phyloP scores from a whole-genome alignment of 2,888 invertebrate species.

The Pandemis cinnamomeana region DNA sequence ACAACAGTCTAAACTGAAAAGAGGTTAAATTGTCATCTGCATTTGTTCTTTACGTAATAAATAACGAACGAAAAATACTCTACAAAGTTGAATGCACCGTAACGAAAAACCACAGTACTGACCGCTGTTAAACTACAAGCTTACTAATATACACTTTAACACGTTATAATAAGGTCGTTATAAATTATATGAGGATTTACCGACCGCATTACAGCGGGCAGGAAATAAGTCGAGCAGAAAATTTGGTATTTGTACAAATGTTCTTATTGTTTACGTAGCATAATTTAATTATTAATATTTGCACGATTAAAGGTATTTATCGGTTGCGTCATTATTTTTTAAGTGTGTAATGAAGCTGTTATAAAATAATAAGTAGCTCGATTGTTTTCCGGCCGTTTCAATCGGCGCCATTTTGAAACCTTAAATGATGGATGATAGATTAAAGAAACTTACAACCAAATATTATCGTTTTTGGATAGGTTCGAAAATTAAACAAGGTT shows the following conservation, averaged over 20 bases:
- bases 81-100: constrained; percentile 24
- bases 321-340: constrained; percentile 5
- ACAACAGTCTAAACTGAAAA: not conserved
- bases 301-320: constrained; percentile 7
- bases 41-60: constrained; percentile 7
- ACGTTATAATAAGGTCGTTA: not conserved
- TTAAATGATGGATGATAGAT: not conserved
- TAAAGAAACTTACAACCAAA: too few relatives aligned
- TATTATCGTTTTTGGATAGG: too few relatives aligned
- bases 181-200: not conserved
- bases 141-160: not conserved
- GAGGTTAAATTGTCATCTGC: not conserved
- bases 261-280: constrained; percentile 26
- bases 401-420: not conserved
- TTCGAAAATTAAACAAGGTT: too few relatives aligned
- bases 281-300: constrained; percentile 26
- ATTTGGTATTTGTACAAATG: constrained; percentile 25
- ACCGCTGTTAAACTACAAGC: not conserved
- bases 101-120: not conserved
- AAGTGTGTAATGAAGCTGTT: not conserved
- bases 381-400: not conserved
- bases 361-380: not conserved
- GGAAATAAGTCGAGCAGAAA: constrained; percentile 2
- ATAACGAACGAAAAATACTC: not conserved
- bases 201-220: not conserved